These are phyloP conservation scores for Trachythela sp. DNA, from an alignment of 64 coral and sea anemone genomes.

Conservation along the genomic window DNA sequence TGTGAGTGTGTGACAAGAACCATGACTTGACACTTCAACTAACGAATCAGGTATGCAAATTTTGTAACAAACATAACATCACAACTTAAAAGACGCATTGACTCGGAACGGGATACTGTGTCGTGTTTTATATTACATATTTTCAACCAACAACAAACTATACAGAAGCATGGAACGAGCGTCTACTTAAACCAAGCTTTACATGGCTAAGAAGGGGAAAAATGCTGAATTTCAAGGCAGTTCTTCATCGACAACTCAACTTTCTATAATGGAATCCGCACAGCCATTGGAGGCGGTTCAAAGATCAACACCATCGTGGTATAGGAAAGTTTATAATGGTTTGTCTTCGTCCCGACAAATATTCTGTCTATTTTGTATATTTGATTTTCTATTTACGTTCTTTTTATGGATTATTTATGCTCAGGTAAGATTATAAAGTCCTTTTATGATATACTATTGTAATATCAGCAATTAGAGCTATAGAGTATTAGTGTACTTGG, in stretches of 20 bases:
- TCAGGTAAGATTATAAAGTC: background rate
- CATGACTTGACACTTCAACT: background rate
- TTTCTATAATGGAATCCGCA: background rate
- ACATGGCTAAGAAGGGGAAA: background rate
- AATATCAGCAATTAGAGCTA: background rate
- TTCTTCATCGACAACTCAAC: background rate
- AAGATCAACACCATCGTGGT: background rate
- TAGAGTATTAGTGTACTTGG: too few relatives aligned
- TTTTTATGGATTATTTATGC: slow-evolving; percentile 4
- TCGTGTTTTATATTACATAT: background rate
- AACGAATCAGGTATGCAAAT: background rate
- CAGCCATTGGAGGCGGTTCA: background rate
- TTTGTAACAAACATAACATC: background rate
- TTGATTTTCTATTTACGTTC: slow-evolving; percentile 8
- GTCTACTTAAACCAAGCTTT: background rate
- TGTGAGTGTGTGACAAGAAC: background rate
- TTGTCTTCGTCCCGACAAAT: background rate
- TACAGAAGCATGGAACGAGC: background rate
- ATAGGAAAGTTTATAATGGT: background rate
- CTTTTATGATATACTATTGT: background rate
- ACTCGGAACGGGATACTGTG: background rate
- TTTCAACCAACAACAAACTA: background rate
- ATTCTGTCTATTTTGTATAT: background rate
- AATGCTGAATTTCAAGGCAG: background rate
- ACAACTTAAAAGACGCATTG: background rate